Evolutionary conservation across 2,888 invertebrate species (phyloP).

Genomic region (Microplitis deprimator): DNA sequence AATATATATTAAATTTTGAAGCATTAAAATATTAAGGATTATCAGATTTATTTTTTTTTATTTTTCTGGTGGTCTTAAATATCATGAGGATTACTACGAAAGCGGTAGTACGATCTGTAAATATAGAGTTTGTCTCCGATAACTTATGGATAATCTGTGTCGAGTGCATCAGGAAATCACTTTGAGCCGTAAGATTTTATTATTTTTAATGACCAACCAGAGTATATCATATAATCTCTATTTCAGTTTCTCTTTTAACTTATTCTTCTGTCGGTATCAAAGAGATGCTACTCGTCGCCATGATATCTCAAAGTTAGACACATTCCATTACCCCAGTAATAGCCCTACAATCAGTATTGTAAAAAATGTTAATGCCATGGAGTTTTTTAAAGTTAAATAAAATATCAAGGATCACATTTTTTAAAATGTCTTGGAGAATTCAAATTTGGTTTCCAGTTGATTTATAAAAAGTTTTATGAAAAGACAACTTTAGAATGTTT

Average conservation of each 20-base stretch:
- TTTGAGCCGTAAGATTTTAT: conserved; percentile 50
- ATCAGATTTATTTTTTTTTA: too few relatives aligned
- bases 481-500: not conserved
- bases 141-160: conserved; percentile 50
- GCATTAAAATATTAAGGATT: too few relatives aligned
- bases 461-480: not conserved
- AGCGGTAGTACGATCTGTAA: conserved; percentile 40
- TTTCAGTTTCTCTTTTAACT: not conserved
- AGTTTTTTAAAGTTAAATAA: conserved; percentile 19
- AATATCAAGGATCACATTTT: conserved; percentile 29
- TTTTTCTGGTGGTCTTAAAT: not conserved
- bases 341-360: conserved; percentile 19
- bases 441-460: not conserved
- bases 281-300: not conserved
- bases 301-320: conserved; percentile 15
- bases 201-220: not conserved
- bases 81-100: conserved; percentile 41
- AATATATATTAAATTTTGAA: not conserved
- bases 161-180: conserved; percentile 45
- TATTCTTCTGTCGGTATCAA: not conserved
- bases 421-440: not conserved
- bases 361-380: conserved; percentile 33
- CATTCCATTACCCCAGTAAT: conserved; percentile 36
- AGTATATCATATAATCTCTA: not conserved
- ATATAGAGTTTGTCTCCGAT: conserved; percentile 48